Evolutionary conservation across 2,797 vertebrate genomes (phyloP).

Genomic region (Nannoperca obscura): DNA sequence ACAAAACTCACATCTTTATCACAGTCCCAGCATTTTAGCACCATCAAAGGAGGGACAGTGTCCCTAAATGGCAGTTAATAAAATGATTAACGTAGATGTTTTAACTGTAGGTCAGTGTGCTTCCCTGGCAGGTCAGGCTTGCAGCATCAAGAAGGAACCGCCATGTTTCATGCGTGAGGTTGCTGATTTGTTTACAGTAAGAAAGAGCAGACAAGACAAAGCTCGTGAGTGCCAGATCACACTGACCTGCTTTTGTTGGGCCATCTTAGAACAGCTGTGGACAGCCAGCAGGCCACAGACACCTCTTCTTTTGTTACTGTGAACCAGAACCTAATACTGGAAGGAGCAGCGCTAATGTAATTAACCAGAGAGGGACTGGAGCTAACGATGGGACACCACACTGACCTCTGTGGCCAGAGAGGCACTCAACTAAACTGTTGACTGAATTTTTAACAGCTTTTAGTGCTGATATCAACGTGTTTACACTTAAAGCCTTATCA

Average conservation of each 20-base stretch:
- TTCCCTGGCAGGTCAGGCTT: constrained; percentile 34
- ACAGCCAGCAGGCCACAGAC: constrained; percentile 40
- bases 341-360: constrained; percentile 64
- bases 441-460: constrained; percentile 24
- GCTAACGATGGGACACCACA: not conserved
- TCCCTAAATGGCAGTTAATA: constrained; percentile 3
- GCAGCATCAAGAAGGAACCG: constrained; percentile 30
- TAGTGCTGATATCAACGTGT: not conserved
- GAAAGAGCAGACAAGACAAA: constrained; percentile 24
- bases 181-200: constrained; percentile 46
- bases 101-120: constrained; percentile 33
- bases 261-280: constrained; percentile 46
- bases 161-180: constrained; percentile 68
- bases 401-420: not conserved
- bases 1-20: not conserved
- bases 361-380: constrained; percentile 52
- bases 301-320: constrained; percentile 70
- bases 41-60: constrained; percentile 12
- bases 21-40: not conserved
- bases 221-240: constrained; percentile 52
- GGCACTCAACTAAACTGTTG: constrained; percentile 2
- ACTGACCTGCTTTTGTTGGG: constrained; percentile 61
- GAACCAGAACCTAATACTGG: constrained; percentile 70
- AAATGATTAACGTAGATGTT: constrained; percentile 12
- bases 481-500: not conserved